These are phyloP conservation scores for Timandra comae DNA, from an alignment of 2,888 invertebrate genomes.

Conservation along the genomic window DNA sequence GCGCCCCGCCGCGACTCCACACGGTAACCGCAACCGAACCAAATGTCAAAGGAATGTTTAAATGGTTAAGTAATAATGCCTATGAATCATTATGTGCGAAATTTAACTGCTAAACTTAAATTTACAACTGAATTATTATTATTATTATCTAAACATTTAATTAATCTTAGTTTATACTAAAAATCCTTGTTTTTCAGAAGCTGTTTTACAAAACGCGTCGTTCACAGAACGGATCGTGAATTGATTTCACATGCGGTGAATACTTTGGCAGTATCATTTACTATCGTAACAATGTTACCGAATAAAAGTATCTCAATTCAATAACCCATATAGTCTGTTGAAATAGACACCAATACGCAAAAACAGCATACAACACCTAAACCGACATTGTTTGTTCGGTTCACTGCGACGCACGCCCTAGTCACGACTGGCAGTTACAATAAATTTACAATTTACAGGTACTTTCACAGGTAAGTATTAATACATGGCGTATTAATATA, in stretches of 20 bases:
- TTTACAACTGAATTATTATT: constrained; percentile 71
- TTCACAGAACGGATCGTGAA: constrained; percentile 74
- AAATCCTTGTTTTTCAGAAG: constrained; percentile 68
- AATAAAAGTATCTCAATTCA: constrained; percentile 58
- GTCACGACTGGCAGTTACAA: constrained; percentile 52
- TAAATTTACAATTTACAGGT: constrained; percentile 75
- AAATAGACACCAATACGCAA: constrained; percentile 62
- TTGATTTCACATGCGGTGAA: constrained; percentile 67
- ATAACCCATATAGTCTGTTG: constrained; percentile 53
- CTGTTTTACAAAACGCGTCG: constrained; percentile 66
- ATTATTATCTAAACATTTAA: constrained; percentile 65
- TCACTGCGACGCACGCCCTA: constrained; percentile 67
- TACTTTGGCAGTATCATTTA: constrained; percentile 71
- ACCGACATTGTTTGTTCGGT: constrained; percentile 50
- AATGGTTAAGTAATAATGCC: constrained; percentile 76
- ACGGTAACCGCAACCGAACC: constrained; percentile 55
- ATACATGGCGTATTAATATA: constrained; percentile 66
- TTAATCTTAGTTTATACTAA: constrained; percentile 64
- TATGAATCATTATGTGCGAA: constrained; percentile 72
- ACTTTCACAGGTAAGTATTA: constrained; percentile 71
- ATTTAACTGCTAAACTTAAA: constrained; percentile 74
- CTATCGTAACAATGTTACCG: constrained; percentile 56
- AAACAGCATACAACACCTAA: constrained; percentile 65
- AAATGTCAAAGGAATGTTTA: constrained; percentile 73
- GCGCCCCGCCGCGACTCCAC: constrained; percentile 29